Evolutionary conservation across 2,888 invertebrate species (phyloP).

Genomic region (Drosophila meridiana): DNA sequence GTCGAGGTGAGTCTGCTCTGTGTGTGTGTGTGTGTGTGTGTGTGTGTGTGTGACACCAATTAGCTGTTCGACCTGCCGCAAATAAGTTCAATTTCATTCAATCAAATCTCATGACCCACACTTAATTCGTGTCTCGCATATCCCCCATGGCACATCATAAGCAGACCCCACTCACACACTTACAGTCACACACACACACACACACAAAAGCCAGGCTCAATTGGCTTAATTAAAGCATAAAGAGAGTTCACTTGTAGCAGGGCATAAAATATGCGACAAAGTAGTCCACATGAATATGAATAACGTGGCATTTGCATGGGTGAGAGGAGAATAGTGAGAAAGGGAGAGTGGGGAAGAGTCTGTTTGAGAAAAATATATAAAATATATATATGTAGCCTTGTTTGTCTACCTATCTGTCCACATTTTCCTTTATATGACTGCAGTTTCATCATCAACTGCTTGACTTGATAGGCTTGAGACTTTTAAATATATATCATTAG

Average conservation of each 20-base stretch:
- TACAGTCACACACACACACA: neutral
- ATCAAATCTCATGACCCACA: slow-evolving; percentile 59
- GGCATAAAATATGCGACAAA: slow-evolving; percentile 31
- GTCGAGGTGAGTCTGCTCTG: slow-evolving; percentile 82
- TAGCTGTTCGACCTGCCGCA: slow-evolving; percentile 3
- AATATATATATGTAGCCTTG: too few relatives aligned
- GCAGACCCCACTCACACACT: slow-evolving; percentile 3
- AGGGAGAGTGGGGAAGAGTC: neutral
- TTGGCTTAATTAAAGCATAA: slow-evolving; percentile 81
- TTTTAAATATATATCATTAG: neutral
- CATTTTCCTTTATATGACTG: too few relatives aligned
- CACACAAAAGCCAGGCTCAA: slow-evolving; percentile 43
- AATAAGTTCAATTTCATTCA: slow-evolving; percentile 65
- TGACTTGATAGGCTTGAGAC: neutral
- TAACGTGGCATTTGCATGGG: slow-evolving; percentile 3
- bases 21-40: too few relatives aligned
- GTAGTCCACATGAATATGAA: slow-evolving; percentile 24
- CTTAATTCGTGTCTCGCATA: slow-evolving; percentile 53
- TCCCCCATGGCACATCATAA: slow-evolving; percentile 14
- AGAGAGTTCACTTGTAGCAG: slow-evolving; percentile 63
- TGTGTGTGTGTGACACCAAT: slow-evolving; percentile 9
- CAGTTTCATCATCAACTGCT: neutral
- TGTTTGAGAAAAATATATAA: neutral
- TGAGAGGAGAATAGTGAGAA: neutral
- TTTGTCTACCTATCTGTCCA: neutral